Conservation (phyloP, 2,888 invertebrate genomes). For the Petrolisthes manimaculis region DNA sequence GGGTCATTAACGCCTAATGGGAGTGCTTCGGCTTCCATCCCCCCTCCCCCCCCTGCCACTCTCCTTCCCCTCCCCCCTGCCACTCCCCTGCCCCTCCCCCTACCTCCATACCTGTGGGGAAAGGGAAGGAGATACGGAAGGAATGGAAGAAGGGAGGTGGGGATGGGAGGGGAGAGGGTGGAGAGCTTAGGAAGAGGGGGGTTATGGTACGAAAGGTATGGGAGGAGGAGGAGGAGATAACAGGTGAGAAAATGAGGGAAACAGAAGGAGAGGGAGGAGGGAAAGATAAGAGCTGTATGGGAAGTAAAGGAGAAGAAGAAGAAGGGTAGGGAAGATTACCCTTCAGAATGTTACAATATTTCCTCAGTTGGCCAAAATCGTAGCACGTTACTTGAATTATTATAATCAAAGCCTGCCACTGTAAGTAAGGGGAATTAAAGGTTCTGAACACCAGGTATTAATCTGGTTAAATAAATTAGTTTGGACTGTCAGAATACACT, state of each 20-base stretch:
- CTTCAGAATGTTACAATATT: too few relatives aligned
- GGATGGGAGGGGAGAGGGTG: background rate
- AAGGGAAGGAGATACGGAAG: background rate
- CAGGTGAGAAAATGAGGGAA: background rate
- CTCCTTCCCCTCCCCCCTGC: background rate
- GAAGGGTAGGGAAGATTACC: too few relatives aligned
- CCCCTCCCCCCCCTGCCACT: background rate
- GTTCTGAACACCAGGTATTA: too few relatives aligned
- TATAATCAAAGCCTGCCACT: too few relatives aligned
- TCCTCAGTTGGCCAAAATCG: too few relatives aligned
- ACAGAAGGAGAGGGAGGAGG: background rate
- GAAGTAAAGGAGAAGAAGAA: too few relatives aligned
- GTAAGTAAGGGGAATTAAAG: too few relatives aligned
- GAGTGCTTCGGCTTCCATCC: background rate
- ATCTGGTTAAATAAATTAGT: too few relatives aligned
- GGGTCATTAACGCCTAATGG: constrained; percentile 13
- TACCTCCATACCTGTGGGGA: background rate
- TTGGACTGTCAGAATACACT: too few relatives aligned
- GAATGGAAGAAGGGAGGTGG: background rate
- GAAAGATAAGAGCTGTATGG: too few relatives aligned
- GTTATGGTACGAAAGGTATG: background rate
- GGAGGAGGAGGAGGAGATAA: background rate
- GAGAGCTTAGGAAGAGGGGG: background rate
- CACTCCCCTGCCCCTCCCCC: background rate
- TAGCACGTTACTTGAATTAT: too few relatives aligned